These are phyloP conservation scores for Triplophysa dalaica DNA, from an alignment of 2,113 vertebrate genomes.

Conservation along the genomic window DNA sequence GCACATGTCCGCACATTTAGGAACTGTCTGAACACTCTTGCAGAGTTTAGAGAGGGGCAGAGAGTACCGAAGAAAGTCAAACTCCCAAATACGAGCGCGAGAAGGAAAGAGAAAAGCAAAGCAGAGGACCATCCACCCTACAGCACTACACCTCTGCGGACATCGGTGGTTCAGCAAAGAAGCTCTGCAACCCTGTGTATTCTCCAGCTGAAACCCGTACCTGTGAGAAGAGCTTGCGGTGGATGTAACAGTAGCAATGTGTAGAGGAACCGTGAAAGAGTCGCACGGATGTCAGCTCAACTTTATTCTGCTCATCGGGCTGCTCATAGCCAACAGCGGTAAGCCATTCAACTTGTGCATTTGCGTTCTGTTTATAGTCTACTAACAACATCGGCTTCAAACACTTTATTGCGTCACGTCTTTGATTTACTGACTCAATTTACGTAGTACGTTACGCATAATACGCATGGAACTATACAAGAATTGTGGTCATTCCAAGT, in stretches of 20 bases:
- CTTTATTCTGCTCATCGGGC: slow-evolving; percentile 62
- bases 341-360: slow-evolving; percentile 52
- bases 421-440: not conserved
- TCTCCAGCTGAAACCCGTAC: slow-evolving; percentile 4
- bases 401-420: not conserved
- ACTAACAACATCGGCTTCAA: not conserved
- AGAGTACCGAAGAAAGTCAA: slow-evolving; percentile 25
- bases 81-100: slow-evolving; percentile 30
- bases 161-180: slow-evolving; percentile 7
- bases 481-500: too few relatives aligned
- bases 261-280: slow-evolving; percentile 61
- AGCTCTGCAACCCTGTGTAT: not conserved
- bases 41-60: slow-evolving; percentile 47
- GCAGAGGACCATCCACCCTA: slow-evolving; percentile 29
- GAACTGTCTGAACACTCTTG: slow-evolving; percentile 43
- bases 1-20: slow-evolving; percentile 59
- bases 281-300: slow-evolving; percentile 67
- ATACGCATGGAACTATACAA: too few relatives aligned
- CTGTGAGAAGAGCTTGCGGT: slow-evolving; percentile 50
- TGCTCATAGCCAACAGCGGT: slow-evolving; percentile 61
- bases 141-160: slow-evolving; percentile 16
- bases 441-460: too few relatives aligned
- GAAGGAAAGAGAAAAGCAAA: slow-evolving; percentile 25
- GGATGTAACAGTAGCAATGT: slow-evolving; percentile 70
- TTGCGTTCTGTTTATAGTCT: slow-evolving; percentile 29